A percentile compares a stretch with the other conserved stretches of the same genome.
Conservation (phyloP, 1,140 invertebrate genomes). For the Gonatopus flavifemur region DNA sequence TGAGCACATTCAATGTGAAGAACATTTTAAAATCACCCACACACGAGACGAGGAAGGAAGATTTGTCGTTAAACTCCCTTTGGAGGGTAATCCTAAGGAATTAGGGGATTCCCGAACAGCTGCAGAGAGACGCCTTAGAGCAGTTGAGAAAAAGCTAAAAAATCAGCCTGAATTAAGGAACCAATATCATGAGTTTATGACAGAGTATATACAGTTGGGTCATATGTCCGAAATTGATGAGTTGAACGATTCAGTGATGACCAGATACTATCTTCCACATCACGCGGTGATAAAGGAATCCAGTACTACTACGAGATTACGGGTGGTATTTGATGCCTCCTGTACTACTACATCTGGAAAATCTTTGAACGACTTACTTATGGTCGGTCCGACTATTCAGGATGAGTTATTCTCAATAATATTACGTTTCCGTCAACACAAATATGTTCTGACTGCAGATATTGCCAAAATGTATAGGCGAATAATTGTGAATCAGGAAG, state of each 20-base stretch:
- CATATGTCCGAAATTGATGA: conserved; percentile 17
- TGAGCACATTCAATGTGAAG: background rate
- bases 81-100: conserved; percentile 8
- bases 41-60: conserved; percentile 6
- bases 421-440: conserved; percentile 32
- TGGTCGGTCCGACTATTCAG: conserved; percentile 15
- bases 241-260: background rate
- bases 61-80: conserved; percentile 22
- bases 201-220: conserved; percentile 28
- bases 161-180: conserved; percentile 8
- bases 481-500: conserved; percentile 25
- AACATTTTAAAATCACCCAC: background rate
- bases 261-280: conserved; percentile 17
- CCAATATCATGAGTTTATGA: conserved; percentile 18
- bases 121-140: conserved; percentile 11
- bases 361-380: conserved; percentile 19
- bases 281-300: conserved; percentile 19
- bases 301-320: conserved; percentile 17
- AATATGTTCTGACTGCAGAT: conserved; percentile 34
- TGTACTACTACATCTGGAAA: conserved; percentile 9
- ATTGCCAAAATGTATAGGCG: conserved; percentile 51
- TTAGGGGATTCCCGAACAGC: conserved; percentile 16
- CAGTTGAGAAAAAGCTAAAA: conserved; percentile 8
- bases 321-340: conserved; percentile 21
- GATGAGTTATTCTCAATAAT: conserved; percentile 25